A percentile compares a stretch with the other conserved stretches of the same genome.
Conservation (phyloP, 2,113 vertebrate genomes). For the Otis tarda region DNA sequence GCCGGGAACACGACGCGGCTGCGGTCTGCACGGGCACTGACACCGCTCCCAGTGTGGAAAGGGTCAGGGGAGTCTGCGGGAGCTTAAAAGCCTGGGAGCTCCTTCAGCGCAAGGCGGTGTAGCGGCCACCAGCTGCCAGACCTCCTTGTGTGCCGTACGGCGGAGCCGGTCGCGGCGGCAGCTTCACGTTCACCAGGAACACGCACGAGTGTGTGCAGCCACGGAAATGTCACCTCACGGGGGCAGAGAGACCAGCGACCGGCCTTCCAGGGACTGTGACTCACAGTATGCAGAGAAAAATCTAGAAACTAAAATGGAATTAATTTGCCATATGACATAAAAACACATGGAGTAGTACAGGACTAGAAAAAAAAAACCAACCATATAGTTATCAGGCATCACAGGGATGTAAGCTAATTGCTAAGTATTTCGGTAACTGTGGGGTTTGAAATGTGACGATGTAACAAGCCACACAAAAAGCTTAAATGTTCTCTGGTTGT, state of each 20-base stretch:
- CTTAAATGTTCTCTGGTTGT: not conserved
- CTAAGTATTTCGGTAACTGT: not conserved
- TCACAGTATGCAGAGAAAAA: not conserved
- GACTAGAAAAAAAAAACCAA: not conserved
- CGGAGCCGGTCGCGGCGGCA: rapidly evolving
- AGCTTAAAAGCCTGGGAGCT: not conserved
- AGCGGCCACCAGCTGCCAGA: not conserved
- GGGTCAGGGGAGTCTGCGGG: not conserved
- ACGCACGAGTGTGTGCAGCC: rapidly evolving
- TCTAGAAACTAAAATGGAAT: not conserved
- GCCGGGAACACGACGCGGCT: rapidly evolving
- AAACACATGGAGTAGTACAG: not conserved
- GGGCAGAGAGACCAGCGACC: not conserved
- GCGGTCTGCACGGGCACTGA: not conserved
- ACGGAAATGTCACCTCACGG: rapidly evolving
- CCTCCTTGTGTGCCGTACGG: rapidly evolving
- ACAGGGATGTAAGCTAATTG: not conserved
- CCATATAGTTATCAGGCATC: rapidly evolving
- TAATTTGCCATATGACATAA: not conserved
- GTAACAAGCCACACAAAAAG: not conserved
- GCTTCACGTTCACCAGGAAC: rapidly evolving
- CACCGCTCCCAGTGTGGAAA: rapidly evolving
- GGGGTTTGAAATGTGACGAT: not conserved
- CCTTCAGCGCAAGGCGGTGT: rapidly evolving
- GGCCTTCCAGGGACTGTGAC: rapidly evolving